Evolutionary conservation across 2,113 vertebrate genomes (phyloP), one percentile per base, ranked within the genome.

Genomic region (Macheiramphus alcinus): DNA sequence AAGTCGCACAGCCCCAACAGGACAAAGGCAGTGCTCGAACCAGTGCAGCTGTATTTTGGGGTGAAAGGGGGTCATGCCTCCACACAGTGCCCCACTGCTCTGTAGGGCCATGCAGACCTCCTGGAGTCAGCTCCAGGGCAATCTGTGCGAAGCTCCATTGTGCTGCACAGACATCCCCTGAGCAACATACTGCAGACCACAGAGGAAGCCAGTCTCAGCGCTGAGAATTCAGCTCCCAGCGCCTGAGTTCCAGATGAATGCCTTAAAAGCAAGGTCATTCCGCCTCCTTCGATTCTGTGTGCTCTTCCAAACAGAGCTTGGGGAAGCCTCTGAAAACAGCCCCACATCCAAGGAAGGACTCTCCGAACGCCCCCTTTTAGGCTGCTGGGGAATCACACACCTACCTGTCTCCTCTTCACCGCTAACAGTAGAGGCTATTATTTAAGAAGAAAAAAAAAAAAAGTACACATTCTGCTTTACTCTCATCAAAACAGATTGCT

Each of bases 231-330:
- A 84, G 62, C 62, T 87, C 58, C 58, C 58, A 93, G 62, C 2
- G 4, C 48, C 48, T 22, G 0, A 81, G 31, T 23, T 82, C 73
- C 74, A 95, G 53, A 94, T 65, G 48, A 90, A 80, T 63, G 84
- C 32, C 32, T 95, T 70, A 74, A 90, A 94, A 88, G 32, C 66
- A 95, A 94, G n/a, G 62, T 73, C 89, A 95, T 76, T 47, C 34
- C 15, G 91, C 50, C 40, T 82, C 27, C 80, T 87, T 23, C 2
- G 1, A 1, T 74, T 81, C 80, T 59, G 31, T 45, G 29, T 2
- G 3, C 78, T 82, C 38, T 72, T 82, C 62, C 42, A 87, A 72
- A 72, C 29, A 85, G 43, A 89, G 42, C 58, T 73, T 40, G 10
- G 38, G 32, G 21, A 78, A 58, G 10, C n/a, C 20, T 59, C 53